phyloP scores from a whole-genome alignment of 2,888 invertebrate genomes.

The Cancer borealis region DNA sequence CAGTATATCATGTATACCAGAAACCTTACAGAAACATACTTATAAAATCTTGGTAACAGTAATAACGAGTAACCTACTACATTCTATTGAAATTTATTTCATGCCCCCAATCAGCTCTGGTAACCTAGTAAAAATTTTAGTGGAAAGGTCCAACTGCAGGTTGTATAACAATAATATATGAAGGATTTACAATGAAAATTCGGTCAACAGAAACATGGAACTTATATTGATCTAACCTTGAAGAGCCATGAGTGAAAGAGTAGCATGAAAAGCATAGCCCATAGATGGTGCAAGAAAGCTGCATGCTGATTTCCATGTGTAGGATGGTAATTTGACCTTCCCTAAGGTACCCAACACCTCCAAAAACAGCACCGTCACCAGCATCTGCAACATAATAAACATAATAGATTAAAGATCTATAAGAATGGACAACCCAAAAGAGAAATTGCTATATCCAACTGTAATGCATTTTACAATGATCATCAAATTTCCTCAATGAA shows the following conservation, averaged over 20 bases:
- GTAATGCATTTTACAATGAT: no score
- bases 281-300: constrained; percentile 81
- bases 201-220: not conserved
- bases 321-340: constrained; percentile 80
- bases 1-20: no score
- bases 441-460: not conserved
- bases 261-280: constrained; percentile 81
- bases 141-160: not conserved
- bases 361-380: constrained; percentile 75
- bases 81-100: no score
- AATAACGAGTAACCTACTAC: no score
- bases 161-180: not conserved
- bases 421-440: not conserved
- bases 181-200: not conserved
- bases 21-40: no score
- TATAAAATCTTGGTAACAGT: no score
- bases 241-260: constrained; percentile 81
- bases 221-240: constrained; percentile 67
- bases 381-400: constrained; percentile 68
- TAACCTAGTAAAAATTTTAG: no score
- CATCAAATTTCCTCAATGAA: not conserved
- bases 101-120: no score
- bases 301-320: constrained; percentile 78
- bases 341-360: constrained; percentile 66
- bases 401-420: not conserved